Evolutionary conservation across 2,888 invertebrate genomes (phyloP), one percentile per base, ranked within the genome.

Genomic region (Alentia gelatinosa): DNA sequence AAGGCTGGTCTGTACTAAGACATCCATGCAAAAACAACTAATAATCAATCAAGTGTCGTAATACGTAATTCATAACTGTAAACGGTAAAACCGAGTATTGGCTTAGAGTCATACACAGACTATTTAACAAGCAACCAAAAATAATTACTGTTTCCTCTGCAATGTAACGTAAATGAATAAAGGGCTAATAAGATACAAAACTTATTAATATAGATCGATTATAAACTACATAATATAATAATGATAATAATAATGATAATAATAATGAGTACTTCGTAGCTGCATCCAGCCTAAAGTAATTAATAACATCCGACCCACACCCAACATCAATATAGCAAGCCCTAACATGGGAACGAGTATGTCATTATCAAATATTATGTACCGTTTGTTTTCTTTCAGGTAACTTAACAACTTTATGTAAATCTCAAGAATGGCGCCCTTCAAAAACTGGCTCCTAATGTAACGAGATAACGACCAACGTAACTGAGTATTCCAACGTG

Each of bases 21-120:
- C 3, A 19, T 9, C 56, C 56, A 56, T 56, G n/a, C n/a, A 56
- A 12, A 15, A 56, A 56, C 1, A 56, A 56, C n/a, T 1, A 56
- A 5, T 4, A 56, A n/a, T 56, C 3, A 9, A 56, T n/a, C 23
- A 56, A 56, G 3, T 56, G n/a, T 56, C 15, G 15, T 42, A 42
- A 7, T 42, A 56, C n/a, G n/a, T n/a, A n/a, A n/a, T n/a, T n/a
- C 56, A 56, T 68, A 68, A 68, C 4, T 79, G 79, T 79, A 79
- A 79, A 79, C 3, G 23, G 39, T 79, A 79, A 37, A 79, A 79
- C 23, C 23, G 79, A 79, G 79, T 79, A 79, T 79, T 79, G 35
- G 79, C 79, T 79, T 79, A 79, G 79, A 79, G 79, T 79, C 79
- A 37, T 79, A 79, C 39, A 79, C 79, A 79, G 79, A 79, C 79